Evolutionary conservation across 2,888 invertebrate genomes (phyloP), one percentile per base, ranked within the genome.

Genomic region (Scrobipalpa costella): DNA sequence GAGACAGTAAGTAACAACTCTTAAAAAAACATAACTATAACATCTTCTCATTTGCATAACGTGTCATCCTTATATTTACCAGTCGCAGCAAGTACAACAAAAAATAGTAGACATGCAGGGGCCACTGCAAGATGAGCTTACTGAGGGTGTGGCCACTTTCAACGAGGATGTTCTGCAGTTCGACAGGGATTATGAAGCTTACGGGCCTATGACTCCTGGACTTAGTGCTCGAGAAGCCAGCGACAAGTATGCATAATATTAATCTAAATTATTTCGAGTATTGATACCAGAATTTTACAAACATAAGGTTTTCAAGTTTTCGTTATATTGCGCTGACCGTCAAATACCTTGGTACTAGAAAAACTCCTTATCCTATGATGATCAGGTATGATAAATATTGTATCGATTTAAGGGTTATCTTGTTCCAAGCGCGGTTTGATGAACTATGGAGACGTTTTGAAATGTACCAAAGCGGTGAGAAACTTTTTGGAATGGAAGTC

Each of bases 161-260:
- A 88, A 92, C 44, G 80, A 85, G 19, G 95, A 95, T 64, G 94
- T 96, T 2, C 81, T 92, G 27, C 87, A 93, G 63, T 96, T 96
- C 74, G 95, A 96, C 75, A 77, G 77, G 0, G 96, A 96, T 73
- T 96, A 94, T 76, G 95, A 95, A n/a, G 74, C 86, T n/a, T 94
- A 93, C 75, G 98, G 98, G 0, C 98, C 98, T 0, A 96, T 97
- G 97, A 93, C 95, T 0, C 94, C 95, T 7, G 97, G 96, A 1
- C 92, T 98, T 34, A 87, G 95, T 0, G 97, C 98, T 0, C 93
- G 95, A 71, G 98, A 98, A 85, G 98, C 98, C 17, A 96, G 96
- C 71, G 97, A 97, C 81, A 93, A 95, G 90, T 94, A 34, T 34
- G 33, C 15, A 27, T 21, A 52, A 52, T 21, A 21, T 21, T 21